Conservation (phyloP, 2,113 vertebrate species). For the Gasterosteus aculeatus region DNA sequence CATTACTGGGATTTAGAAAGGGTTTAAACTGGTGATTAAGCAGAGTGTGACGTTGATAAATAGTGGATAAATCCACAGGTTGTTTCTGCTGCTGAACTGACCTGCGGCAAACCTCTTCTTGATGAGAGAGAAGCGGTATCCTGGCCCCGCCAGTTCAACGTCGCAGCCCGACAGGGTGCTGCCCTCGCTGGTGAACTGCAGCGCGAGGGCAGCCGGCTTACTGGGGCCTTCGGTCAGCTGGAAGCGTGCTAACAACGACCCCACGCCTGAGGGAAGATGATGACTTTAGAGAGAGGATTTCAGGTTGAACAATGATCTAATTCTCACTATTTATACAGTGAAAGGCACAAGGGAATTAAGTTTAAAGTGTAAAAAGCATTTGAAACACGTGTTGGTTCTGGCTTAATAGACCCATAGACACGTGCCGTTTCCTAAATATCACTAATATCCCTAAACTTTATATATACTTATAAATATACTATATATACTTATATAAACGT, state of each 20-base stretch:
- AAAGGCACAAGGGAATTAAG: too few species aligned
- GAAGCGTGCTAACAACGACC: conserved; percentile 93
- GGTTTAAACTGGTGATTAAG: not conserved
- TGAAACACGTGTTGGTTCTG: not conserved
- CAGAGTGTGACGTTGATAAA: not conserved
- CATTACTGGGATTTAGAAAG: not conserved
- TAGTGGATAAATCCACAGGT: not conserved
- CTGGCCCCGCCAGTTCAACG: conserved; percentile 93
- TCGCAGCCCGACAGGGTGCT: conserved; percentile 95
- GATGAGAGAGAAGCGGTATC: conserved; percentile 96
- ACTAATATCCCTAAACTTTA: too few species aligned
- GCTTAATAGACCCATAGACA: too few species aligned
- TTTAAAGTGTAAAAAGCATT: not conserved
- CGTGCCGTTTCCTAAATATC: too few species aligned
- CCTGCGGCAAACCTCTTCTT: conserved; percentile 99
- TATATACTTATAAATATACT: too few species aligned
- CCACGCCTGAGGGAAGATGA: conserved; percentile 84
- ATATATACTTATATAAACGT: not conserved
- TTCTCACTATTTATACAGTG: not conserved
- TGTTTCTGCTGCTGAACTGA: conserved; percentile 57
- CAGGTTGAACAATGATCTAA: not conserved
- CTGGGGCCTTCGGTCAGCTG: conserved; percentile 93
- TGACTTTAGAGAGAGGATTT: not conserved
- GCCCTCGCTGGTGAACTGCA: conserved; percentile 98
- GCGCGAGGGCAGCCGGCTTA: conserved; percentile 89